Percentiles rank a stretch among this genome's conserved stretches.
phyloP scores from a whole-genome alignment of 2,797 vertebrate species.

The Tiaroga cobitis region DNA sequence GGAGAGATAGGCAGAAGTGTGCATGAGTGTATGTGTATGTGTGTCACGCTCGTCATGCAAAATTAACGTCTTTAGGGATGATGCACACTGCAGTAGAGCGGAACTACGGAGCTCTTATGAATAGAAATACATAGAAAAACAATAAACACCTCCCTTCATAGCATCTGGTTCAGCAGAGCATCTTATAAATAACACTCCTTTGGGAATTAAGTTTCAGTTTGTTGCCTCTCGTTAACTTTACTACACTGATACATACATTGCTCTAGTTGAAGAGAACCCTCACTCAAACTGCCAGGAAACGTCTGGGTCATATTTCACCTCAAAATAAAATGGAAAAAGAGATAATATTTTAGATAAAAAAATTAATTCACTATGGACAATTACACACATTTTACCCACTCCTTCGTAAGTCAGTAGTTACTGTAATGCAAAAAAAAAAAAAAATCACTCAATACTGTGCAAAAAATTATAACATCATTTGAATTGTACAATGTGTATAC shows the following conservation, averaged over 20 bases:
- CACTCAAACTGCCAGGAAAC: not conserved
- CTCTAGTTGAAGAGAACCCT: not conserved
- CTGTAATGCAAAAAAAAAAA: not conserved
- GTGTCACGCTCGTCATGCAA: conserved; percentile 46
- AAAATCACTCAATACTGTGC: no score
- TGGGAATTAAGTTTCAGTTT: conserved; percentile 35
- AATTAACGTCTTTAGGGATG: conserved; percentile 50
- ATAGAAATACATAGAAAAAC: conserved; percentile 35
- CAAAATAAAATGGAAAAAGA: not conserved
- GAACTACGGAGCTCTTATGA: conserved; percentile 8
- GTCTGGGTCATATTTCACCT: not conserved
- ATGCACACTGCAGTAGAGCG: conserved; percentile 4
- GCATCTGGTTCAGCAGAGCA: conserved; percentile 30
- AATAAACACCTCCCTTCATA: conserved; percentile 28
- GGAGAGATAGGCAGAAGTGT: conserved; percentile 16
- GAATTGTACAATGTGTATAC: not conserved
- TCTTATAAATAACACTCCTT: conserved; percentile 44
- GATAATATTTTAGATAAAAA: not conserved
- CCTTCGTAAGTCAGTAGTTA: not conserved
- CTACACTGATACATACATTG: not conserved
- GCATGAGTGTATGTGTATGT: conserved; percentile 31
- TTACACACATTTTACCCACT: not conserved
- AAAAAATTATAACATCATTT: not conserved
- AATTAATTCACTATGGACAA: not conserved
- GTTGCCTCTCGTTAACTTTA: conserved; percentile 21